phyloP scores from a whole-genome alignment of 2,888 invertebrate species.

The Drosophila parthenogenetica region DNA sequence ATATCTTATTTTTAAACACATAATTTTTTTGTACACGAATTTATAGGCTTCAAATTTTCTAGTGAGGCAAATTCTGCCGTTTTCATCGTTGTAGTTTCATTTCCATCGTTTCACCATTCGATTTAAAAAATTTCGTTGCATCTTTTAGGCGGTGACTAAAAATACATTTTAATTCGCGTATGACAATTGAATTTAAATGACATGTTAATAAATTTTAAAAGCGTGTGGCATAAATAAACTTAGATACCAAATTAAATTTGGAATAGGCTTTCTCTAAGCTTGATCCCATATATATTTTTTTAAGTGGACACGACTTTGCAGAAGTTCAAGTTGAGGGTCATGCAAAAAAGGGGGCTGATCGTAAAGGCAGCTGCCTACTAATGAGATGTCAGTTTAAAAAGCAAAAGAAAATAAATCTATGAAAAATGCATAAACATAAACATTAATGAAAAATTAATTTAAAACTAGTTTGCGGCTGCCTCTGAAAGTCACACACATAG shows the following conservation, averaged over 20 bases:
- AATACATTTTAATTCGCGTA: slow-evolving; percentile 6
- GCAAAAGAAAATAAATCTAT: slow-evolving; percentile 1
- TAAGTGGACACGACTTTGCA: slow-evolving; percentile 23
- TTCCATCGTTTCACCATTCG: slow-evolving; percentile 31
- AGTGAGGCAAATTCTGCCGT: not conserved
- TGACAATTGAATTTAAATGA: slow-evolving; percentile 2
- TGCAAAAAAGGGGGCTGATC: slow-evolving; percentile 1
- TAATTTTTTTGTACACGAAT: not conserved
- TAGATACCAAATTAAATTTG: slow-evolving; percentile 12
- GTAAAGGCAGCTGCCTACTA: slow-evolving; percentile 43
- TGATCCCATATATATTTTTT: not conserved
- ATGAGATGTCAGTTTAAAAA: slow-evolving; percentile 55
- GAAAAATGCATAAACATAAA: slow-evolving; percentile 31
- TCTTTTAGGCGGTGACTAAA: slow-evolving; percentile 47
- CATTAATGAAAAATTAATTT: slow-evolving; percentile 47
- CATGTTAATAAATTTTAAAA: slow-evolving; percentile 17
- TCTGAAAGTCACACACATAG: slow-evolving; percentile 52
- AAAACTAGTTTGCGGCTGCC: slow-evolving; percentile 55
- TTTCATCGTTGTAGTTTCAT: slow-evolving; percentile 13
- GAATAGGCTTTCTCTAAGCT: slow-evolving; percentile 37
- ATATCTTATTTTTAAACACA: not conserved
- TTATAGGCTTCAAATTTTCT: not conserved
- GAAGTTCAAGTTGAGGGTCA: slow-evolving; percentile 77
- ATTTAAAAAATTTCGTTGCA: slow-evolving; percentile 12
- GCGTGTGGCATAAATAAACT: slow-evolving; percentile 15